phyloP scores from a whole-genome alignment of 2,113 vertebrate species.

The Podarcis raffonei region DNA sequence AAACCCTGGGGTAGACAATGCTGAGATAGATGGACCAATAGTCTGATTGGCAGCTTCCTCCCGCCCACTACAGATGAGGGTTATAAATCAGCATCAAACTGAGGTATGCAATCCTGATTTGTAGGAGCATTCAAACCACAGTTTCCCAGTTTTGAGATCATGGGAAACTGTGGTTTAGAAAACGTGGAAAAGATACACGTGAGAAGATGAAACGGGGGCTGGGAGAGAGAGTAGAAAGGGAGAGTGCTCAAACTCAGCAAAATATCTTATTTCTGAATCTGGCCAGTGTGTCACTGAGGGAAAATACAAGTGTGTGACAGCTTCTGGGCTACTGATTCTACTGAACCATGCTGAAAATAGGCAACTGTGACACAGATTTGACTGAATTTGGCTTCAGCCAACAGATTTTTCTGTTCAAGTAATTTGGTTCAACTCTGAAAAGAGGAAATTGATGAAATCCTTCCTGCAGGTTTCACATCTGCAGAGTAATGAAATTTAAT shows the following conservation, averaged over 20 bases:
- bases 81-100: too few relatives aligned
- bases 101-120: too few relatives aligned
- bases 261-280: neutral
- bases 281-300: neutral
- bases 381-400: too few relatives aligned
- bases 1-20: too few relatives aligned
- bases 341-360: neutral
- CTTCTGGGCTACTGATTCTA: neutral
- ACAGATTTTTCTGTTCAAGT: neutral
- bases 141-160: neutral
- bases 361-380: neutral
- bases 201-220: too few relatives aligned
- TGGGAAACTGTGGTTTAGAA: neutral
- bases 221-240: too few relatives aligned
- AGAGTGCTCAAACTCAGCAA: too few relatives aligned
- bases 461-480: neutral
- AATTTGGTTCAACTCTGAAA: neutral
- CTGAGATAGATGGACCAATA: too few relatives aligned
- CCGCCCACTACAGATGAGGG: too few relatives aligned
- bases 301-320: neutral
- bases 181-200: too few relatives aligned
- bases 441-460: neutral
- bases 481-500: neutral
- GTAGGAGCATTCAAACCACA: too few relatives aligned
- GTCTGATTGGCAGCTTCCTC: too few relatives aligned